Conservation (phyloP, 1,140 invertebrate species). For the Pollicipes pollicipes region DNA sequence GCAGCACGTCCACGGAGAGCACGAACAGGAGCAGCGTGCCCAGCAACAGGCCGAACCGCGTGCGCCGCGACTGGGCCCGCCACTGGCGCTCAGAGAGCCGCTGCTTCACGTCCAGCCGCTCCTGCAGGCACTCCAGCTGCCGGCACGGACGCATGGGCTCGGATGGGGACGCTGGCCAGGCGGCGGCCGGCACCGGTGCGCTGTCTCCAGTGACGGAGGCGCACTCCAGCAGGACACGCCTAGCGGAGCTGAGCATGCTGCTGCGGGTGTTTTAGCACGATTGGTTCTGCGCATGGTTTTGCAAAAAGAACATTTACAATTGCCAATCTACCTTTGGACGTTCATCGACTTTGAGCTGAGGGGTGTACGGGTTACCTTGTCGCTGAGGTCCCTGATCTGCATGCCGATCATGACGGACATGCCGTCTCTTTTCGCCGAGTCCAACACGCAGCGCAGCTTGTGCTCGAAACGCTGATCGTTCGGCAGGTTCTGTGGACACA, state of each 20-base stretch:
- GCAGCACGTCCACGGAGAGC: background rate
- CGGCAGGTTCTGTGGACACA: background rate
- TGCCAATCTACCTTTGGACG: no score
- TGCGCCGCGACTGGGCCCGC: background rate
- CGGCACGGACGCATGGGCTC: background rate
- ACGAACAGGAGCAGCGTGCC: background rate
- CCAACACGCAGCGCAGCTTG: background rate
- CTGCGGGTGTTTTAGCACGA: no score
- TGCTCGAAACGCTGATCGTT: background rate
- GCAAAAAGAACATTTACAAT: no score
- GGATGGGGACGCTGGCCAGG: no score
- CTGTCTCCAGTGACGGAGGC: no score
- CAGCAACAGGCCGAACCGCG: background rate
- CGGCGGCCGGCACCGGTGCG: no score
- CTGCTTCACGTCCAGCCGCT: background rate
- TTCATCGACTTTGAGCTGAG: no score
- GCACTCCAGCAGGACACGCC: no score
- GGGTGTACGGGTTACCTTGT: no score
- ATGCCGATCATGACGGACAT: background rate
- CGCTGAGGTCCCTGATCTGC: background rate
- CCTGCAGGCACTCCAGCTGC: background rate
- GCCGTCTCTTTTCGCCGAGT: background rate
- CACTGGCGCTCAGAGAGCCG: background rate
- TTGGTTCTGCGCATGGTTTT: no score
- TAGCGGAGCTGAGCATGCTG: no score